Evolutionary conservation across 1,140 invertebrate species (phyloP), one percentile per base, ranked within the genome.

Genomic region (Eurosta solidaginis): DNA sequence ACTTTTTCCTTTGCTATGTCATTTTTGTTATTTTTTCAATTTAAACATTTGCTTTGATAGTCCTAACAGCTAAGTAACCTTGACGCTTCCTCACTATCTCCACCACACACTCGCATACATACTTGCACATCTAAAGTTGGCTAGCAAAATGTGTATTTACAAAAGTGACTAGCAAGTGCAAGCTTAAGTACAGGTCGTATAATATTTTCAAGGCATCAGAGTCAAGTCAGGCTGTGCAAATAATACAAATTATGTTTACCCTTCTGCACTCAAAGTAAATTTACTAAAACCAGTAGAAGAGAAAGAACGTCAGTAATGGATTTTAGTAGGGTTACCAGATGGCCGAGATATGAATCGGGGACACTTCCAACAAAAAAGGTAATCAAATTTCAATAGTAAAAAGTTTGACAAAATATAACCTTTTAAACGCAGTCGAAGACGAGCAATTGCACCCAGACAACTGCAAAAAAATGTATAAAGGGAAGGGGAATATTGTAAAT

Each of bases 181-280:
- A 33, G 20, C 33, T 68, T 68, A 68, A 68, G 33, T 52, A 17
- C 20, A 25, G n/a, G 10, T 20, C 49, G 25, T 22, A 52, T 22
- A 52, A 25, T 25, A 52, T 25, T 22, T 20, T 25, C 49, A 20
- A 22, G 49, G 22, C 22, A 25, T 52, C 40, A 68, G 59, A 68
- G 33, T 14, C 59, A 68, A 36, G 33, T 68, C 59, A 68, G 33
- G 33, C 33, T 68, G 59, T 68, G 33, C 33, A 68, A 68, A 68
- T 68, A 68, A 14, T 33, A 68, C 20, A 68, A 68, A 68, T 68
- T 68, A 68, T 68, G 59, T 68, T 68, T 68, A 68, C 59, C 33
- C 33, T 68, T 40, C 59, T 68, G 20, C 59, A 68, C 59, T 68
- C 59, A 68, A 40, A 20, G 59, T 40, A 59, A 59, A 59, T 59